A percentile compares a stretch with the other conserved stretches of the same genome.
phyloP scores from a whole-genome alignment of 2,113 vertebrate genomes.

The Lophochroa leadbeateri region DNA sequence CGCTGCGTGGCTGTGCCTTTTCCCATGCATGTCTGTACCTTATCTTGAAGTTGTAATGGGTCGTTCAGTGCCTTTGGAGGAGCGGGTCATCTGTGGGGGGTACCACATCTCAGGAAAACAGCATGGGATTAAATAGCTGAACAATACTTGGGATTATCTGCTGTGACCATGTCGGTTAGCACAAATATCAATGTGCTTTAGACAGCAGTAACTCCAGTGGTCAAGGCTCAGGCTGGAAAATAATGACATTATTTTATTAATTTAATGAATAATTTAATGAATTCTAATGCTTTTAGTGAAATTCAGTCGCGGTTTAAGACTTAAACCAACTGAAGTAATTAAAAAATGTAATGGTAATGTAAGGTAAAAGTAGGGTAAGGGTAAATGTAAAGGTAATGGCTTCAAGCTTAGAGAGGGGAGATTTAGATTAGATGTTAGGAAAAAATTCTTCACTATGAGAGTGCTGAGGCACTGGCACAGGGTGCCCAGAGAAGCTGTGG shows the following conservation, averaged over 20 bases:
- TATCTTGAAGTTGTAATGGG: neutral
- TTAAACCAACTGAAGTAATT: neutral
- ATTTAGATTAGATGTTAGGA: neutral
- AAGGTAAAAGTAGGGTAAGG: neutral
- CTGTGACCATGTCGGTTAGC: neutral
- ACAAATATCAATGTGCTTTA: neutral
- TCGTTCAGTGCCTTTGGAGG: fast-evolving
- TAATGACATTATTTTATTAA: neutral
- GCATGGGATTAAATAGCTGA: neutral
- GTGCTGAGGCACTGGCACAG: neutral
- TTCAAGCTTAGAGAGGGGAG: neutral
- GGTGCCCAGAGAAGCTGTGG: neutral
- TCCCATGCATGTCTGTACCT: fast-evolving
- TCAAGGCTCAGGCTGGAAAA: neutral
- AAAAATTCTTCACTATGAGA: neutral
- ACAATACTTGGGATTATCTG: neutral
- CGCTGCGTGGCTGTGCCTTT: fast-evolving
- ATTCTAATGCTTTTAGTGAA: neutral
- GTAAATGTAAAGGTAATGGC: neutral
- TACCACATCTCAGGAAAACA: neutral
- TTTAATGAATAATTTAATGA: neutral
- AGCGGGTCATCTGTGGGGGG: fast-evolving
- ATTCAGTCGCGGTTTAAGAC: neutral
- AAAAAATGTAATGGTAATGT: neutral
- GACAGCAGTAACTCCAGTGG: neutral